Percentiles rank a stretch among this genome's conserved stretches.
phyloP scores from a whole-genome alignment of 1,140 invertebrate genomes.

The Hormaphis cornu region DNA sequence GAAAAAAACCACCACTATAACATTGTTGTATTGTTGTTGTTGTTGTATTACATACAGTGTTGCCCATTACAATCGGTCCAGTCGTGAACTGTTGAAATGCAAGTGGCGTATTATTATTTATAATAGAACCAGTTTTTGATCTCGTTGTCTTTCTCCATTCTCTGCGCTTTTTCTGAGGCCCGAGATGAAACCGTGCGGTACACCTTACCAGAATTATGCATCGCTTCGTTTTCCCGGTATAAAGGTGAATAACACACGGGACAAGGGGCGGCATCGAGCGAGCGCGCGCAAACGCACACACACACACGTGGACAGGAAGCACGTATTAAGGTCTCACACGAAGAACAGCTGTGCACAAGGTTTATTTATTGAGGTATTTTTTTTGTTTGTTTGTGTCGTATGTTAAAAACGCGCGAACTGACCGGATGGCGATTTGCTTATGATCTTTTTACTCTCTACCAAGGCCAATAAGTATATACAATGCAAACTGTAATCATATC shows the following conservation, averaged over 20 bases:
- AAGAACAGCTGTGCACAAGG: slow-evolving; percentile 30
- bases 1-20: too few species aligned
- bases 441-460: slow-evolving; percentile 18
- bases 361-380: not conserved
- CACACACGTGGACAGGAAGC: slow-evolving; percentile 5
- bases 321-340: slow-evolving; percentile 24
- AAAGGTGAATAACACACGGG: not conserved
- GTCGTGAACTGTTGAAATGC: too few species aligned
- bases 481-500: not conserved
- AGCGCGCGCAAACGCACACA: too few species aligned
- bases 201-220: slow-evolving; percentile 9
- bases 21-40: too few species aligned
- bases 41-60: too few species aligned
- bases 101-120: too few species aligned
- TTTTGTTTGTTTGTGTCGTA: slow-evolving; percentile 9
- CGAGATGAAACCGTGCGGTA: too few species aligned
- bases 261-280: too few species aligned
- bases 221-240: slow-evolving; percentile 17
- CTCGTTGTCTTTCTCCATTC: slow-evolving; percentile 8
- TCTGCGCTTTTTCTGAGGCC: not conserved
- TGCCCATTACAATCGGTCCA: too few species aligned
- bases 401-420: slow-evolving; percentile 8
- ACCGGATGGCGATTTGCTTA: slow-evolving; percentile 2
- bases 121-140: too few species aligned
- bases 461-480: not conserved